phyloP scores from a whole-genome alignment of 2,113 vertebrate genomes.

The Lampris megalopsis region DNA sequence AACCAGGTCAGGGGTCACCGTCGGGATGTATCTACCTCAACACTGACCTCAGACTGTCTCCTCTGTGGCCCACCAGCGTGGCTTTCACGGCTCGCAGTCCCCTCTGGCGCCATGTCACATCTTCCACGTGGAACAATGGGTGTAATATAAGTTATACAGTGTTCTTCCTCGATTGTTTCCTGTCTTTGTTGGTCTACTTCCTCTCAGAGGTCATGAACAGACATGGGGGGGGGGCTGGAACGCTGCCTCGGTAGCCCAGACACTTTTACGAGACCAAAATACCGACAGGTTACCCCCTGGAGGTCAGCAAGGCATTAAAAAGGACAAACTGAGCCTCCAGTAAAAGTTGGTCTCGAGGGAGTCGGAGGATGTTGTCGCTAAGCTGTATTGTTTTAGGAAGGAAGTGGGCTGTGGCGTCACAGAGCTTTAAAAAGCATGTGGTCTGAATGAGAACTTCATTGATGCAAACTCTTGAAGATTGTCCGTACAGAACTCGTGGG shows the following conservation, averaged over 20 bases:
- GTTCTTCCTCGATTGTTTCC: conserved; percentile 79
- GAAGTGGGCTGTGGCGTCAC: conserved; percentile 31
- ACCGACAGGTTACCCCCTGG: conserved; percentile 38
- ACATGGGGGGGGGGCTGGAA: conserved; percentile 12
- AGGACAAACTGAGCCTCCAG: conserved; percentile 48
- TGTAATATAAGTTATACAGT: conserved; percentile 58
- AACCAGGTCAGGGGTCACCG: conserved; percentile 43
- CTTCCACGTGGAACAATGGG: conserved; percentile 67
- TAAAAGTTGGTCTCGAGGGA: conserved; percentile 42
- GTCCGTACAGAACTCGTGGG: background rate
- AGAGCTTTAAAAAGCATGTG: conserved; percentile 13
- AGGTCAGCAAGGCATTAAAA: conserved; percentile 59
- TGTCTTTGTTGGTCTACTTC: conserved; percentile 75
- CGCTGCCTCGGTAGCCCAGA: conserved; percentile 21
- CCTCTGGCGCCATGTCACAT: conserved; percentile 57
- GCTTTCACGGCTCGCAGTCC: conserved; percentile 41
- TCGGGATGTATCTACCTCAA: conserved; percentile 17
- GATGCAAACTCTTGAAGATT: background rate
- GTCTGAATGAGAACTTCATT: background rate
- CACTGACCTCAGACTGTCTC: conserved; percentile 33
- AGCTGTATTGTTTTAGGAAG: conserved; percentile 54
- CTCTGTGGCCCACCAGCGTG: conserved; percentile 9
- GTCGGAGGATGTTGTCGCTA: conserved; percentile 43
- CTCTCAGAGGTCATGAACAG: conserved; percentile 73
- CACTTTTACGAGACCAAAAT: conserved; percentile 71